Percentiles rank a stretch among this genome's conserved stretches.
Evolutionary conservation across 1,140 invertebrate species (phyloP).

Genomic region (Kradibia gibbosae): DNA sequence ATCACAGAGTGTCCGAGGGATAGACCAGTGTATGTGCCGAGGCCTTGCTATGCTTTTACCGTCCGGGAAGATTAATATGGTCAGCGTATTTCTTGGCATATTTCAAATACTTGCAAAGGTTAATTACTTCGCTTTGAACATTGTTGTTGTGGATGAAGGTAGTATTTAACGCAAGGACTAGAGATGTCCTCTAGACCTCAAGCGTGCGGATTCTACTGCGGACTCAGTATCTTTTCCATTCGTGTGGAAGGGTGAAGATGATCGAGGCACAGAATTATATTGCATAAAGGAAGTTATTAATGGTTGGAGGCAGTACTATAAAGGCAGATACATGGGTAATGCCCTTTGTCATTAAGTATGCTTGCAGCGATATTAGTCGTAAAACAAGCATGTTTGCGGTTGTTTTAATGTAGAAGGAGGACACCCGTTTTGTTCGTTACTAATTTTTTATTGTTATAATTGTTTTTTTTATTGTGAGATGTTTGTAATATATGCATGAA

Average conservation of each 20-base stretch:
- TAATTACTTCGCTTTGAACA: slow-evolving; percentile 66
- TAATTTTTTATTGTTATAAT: slow-evolving; percentile 18
- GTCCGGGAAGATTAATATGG: slow-evolving; percentile 68
- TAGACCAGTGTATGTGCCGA: neutral
- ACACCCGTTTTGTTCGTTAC: neutral
- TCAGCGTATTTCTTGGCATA: slow-evolving; percentile 70
- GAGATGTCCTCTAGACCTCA: neutral
- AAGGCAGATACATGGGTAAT: slow-evolving; percentile 18
- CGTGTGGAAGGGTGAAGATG: neutral
- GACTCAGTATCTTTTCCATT: slow-evolving; percentile 6
- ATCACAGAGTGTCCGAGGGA: slow-evolving; percentile 4
- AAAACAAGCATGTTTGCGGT: neutral
- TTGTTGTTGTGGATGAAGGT: slow-evolving; percentile 57
- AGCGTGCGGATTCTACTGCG: slow-evolving; percentile 12
- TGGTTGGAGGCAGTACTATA: slow-evolving; percentile 6
- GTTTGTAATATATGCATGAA: no score
- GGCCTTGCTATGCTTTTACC: slow-evolving; percentile 58
- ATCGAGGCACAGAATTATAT: slow-evolving; percentile 4
- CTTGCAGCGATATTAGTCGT: slow-evolving; percentile 14
- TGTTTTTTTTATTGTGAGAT: no score
- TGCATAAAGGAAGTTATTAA: slow-evolving; percentile 51
- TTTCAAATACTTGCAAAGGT: slow-evolving; percentile 67
- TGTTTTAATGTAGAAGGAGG: slow-evolving; percentile 1
- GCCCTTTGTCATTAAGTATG: slow-evolving; percentile 38
- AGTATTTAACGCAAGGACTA: neutral